A percentile compares a stretch with the other conserved stretches of the same genome.
Evolutionary conservation across 2,888 invertebrate species (phyloP).

Genomic region (Pachydiplax longipennis): DNA sequence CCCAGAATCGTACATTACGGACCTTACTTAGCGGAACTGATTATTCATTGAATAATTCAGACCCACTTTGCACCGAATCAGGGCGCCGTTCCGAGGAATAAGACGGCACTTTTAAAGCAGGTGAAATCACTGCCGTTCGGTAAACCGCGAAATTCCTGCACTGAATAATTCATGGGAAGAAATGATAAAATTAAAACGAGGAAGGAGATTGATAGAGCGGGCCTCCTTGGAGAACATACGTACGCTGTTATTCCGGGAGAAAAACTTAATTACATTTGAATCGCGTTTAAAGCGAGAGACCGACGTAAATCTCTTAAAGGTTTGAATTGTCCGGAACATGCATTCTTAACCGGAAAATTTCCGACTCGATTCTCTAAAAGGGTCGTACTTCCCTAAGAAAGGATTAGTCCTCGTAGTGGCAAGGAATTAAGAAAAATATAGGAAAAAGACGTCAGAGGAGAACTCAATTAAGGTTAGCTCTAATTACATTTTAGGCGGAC

Average conservation of each 20-base stretch:
- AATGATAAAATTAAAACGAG: too few relatives aligned
- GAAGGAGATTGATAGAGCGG: too few relatives aligned
- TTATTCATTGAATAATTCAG: too few relatives aligned
- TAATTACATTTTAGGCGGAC: not conserved
- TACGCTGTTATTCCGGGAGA: not conserved
- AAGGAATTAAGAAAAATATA: not conserved
- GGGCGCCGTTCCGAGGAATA: too few relatives aligned
- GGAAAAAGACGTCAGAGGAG: not conserved
- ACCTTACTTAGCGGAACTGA: too few relatives aligned
- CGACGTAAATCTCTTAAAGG: not conserved
- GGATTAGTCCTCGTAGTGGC: not conserved
- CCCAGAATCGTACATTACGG: too few relatives aligned
- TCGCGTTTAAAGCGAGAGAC: not conserved
- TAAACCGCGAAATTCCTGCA: too few relatives aligned
- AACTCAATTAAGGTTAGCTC: not conserved
- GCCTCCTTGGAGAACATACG: not conserved
- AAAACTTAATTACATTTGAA: not conserved
- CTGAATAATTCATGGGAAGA: too few relatives aligned
- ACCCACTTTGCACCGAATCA: too few relatives aligned
- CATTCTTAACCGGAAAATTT: not conserved
- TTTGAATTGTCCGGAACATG: not conserved
- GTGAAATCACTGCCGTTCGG: too few relatives aligned
- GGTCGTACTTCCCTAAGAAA: not conserved
- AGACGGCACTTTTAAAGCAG: too few relatives aligned
- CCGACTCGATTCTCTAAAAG: not conserved